These are phyloP conservation scores for Patiria miniata DNA, from an alignment of 35 echinoderm and acorn worm species.

Conservation along the genomic window DNA sequence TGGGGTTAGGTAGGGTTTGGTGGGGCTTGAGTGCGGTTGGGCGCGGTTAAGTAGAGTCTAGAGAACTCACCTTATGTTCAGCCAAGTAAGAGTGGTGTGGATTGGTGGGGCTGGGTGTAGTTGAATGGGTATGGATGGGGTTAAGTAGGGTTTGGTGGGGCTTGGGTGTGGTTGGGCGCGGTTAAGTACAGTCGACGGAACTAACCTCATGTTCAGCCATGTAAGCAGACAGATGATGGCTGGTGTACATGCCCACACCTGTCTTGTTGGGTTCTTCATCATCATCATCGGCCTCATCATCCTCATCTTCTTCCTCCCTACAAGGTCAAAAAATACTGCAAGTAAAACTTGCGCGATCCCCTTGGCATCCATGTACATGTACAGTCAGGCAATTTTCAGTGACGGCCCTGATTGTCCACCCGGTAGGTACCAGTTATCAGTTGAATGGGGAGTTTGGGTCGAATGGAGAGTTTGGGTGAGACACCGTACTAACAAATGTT, in stretches of 20 bases:
- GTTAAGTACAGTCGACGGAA: background rate
- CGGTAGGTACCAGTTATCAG: too few relatives aligned
- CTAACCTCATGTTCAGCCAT: constrained; percentile 29
- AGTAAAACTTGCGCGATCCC: too few relatives aligned
- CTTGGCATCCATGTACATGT: too few relatives aligned
- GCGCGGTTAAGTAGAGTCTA: background rate
- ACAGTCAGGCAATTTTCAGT: too few relatives aligned
- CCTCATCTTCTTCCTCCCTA: background rate
- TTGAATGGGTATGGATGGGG: too few relatives aligned
- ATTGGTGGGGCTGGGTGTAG: too few relatives aligned
- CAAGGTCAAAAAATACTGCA: background rate
- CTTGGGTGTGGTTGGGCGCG: background rate
- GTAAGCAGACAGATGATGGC: background rate
- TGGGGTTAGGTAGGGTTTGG: background rate
- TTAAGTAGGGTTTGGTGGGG: background rate
- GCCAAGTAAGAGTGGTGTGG: too few relatives aligned
- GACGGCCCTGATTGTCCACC: too few relatives aligned
- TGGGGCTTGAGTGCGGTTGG: background rate
- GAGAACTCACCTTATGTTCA: constrained; percentile 31
- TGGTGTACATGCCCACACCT: constrained; percentile 30
- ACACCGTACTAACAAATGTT: too few relatives aligned
- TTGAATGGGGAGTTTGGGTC: too few relatives aligned
- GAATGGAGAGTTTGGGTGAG: too few relatives aligned
- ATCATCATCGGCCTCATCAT: background rate
- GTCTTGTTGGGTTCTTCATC: constrained; percentile 17